These are phyloP conservation scores for Oligia latruncula DNA, from an alignment of 2,888 invertebrate species.

Conservation along the genomic window DNA sequence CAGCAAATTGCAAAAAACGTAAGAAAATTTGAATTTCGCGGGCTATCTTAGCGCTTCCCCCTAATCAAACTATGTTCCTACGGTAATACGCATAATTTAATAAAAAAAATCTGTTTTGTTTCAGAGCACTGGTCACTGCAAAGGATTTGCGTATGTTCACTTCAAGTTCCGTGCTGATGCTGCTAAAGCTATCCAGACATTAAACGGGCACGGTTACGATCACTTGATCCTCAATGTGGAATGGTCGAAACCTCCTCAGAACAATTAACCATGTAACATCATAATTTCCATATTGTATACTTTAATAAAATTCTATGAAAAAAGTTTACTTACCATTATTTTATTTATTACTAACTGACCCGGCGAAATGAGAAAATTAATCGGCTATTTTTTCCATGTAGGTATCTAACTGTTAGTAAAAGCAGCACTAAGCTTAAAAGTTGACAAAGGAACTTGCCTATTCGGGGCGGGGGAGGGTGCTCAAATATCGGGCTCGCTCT, in stretches of 20 bases:
- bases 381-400: too few species aligned
- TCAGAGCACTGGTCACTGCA: constrained; percentile 94
- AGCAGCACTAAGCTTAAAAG: too few species aligned
- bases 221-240: constrained; percentile 99
- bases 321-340: constrained; percentile 14
- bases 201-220: constrained; percentile 99
- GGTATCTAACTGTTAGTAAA: too few species aligned
- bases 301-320: constrained; percentile 65
- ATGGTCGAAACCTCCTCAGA: constrained; percentile 97
- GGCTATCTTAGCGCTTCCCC: too few species aligned
- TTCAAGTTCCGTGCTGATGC: constrained; percentile 98
- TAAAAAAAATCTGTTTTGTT: constrained; percentile 64
- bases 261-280: constrained; percentile 68
- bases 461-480: too few species aligned
- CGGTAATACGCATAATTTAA: neutral
- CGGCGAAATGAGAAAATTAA: too few species aligned
- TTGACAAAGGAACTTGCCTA: too few species aligned
- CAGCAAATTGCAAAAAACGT: too few species aligned
- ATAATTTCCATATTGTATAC: constrained; percentile 70
- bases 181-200: constrained; percentile 95
- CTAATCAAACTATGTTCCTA: neutral
- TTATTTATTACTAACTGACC: neutral
- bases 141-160: constrained; percentile 99
- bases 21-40: too few species aligned
- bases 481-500: too few species aligned